Conservation (phyloP, 2,888 invertebrate species). For the Didymodactylos carnosus region DNA sequence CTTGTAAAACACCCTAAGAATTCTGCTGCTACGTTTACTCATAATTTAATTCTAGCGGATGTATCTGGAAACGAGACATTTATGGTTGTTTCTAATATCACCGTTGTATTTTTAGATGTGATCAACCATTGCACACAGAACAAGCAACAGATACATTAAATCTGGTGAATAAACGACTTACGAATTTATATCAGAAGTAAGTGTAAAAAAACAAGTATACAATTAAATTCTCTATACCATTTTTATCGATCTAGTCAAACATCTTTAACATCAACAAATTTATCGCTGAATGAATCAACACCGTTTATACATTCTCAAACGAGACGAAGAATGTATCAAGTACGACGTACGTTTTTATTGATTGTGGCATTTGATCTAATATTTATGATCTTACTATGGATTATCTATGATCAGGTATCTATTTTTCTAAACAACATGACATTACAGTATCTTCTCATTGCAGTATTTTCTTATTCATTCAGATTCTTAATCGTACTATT, state of each 20-base stretch:
- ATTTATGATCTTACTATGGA: not conserved
- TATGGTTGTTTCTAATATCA: no score
- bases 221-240: not conserved
- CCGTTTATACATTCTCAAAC: not conserved
- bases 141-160: not conserved
- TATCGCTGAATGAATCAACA: not conserved
- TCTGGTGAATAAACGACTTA: not conserved
- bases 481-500: not conserved
- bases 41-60: no score
- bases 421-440: no score
- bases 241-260: not conserved
- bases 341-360: not conserved
- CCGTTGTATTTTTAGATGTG: no score
- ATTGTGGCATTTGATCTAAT: not conserved
- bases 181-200: not conserved
- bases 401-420: not conserved
- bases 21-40: no score
- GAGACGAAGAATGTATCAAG: not conserved
- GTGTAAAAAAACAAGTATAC: not conserved
- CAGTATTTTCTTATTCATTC: not conserved
- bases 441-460: not conserved
- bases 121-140: no score
- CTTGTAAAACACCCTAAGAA: no score
- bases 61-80: no score
- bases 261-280: not conserved